Conservation (phyloP, 2,888 invertebrate species). For the Tipula vernalis region DNA sequence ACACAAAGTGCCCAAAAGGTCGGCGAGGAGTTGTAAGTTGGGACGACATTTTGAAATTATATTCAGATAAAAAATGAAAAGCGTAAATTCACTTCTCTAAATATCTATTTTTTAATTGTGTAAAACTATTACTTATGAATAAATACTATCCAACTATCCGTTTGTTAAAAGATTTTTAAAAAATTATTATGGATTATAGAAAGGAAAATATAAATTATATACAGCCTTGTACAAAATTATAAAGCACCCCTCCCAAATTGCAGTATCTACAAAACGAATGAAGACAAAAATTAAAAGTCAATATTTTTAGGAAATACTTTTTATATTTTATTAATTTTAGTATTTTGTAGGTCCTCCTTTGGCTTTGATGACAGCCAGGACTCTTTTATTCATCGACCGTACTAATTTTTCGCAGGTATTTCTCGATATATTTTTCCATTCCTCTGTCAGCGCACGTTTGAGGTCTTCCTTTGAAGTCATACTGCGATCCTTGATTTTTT, state of each 20-base stretch:
- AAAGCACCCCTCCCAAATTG: neutral
- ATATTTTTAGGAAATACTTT: too few species aligned
- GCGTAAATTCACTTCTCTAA: neutral
- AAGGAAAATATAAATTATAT: neutral
- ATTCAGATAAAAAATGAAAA: neutral
- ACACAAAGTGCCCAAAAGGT: neutral
- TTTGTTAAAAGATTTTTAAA: neutral
- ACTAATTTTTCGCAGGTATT: too few species aligned
- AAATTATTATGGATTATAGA: neutral
- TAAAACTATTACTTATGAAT: neutral
- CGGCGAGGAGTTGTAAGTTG: neutral
- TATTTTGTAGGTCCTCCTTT: too few species aligned
- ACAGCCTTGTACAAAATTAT: too few species aligned
- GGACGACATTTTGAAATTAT: neutral
- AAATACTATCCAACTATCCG: neutral
- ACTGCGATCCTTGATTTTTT: too few species aligned
- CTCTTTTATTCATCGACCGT: too few species aligned
- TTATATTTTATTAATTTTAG: too few species aligned
- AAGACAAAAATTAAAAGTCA: too few species aligned
- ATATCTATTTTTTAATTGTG: neutral
- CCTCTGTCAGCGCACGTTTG: too few species aligned
- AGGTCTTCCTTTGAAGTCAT: too few species aligned
- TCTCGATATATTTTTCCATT: too few species aligned
- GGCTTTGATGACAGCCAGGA: too few species aligned
- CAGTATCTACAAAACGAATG: neutral